These are phyloP conservation scores for Harlomillsia oculata DNA, from an alignment of 1,140 invertebrate genomes.

Conservation along the genomic window DNA sequence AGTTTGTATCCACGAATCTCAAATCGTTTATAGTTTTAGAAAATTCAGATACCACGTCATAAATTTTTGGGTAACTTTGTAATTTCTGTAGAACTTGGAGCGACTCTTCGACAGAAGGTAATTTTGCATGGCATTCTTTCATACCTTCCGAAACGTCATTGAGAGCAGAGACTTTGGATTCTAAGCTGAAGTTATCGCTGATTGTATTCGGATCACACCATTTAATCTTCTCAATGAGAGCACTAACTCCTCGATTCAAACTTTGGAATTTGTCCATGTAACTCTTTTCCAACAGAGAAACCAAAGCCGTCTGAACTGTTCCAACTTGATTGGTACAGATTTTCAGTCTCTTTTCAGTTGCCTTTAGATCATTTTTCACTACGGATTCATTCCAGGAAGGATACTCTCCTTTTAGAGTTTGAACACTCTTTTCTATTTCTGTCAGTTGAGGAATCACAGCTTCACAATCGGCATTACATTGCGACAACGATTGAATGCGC, in stretches of 20 bases:
- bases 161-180: conserved; percentile 77
- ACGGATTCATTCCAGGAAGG: conserved; percentile 65
- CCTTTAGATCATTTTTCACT: conserved; percentile 66
- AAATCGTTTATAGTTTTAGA: conserved; percentile 57
- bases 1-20: conserved; percentile 54
- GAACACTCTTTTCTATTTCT: conserved; percentile 54
- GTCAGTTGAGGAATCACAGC: conserved; percentile 58
- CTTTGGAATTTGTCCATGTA: conserved; percentile 73
- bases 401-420: conserved; percentile 62
- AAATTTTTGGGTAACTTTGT: conserved; percentile 42
- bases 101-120: conserved; percentile 20
- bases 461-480: conserved; percentile 46
- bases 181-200: conserved; percentile 82
- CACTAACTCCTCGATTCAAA: conserved; percentile 64
- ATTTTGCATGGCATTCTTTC: conserved; percentile 54
- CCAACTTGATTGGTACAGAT: conserved; percentile 60
- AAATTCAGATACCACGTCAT: conserved; percentile 52
- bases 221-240: conserved; percentile 75
- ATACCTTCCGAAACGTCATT: conserved; percentile 63
- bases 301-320: conserved; percentile 68
- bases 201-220: conserved; percentile 82
- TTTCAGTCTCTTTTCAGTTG: conserved; percentile 65
- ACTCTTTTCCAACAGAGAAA: conserved; percentile 74
- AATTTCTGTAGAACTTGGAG: conserved; percentile 17
- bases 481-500: conserved; percentile 51